Evolutionary conservation across 1,140 invertebrate genomes (phyloP).

Genomic region (Tetranychus urticae): DNA sequence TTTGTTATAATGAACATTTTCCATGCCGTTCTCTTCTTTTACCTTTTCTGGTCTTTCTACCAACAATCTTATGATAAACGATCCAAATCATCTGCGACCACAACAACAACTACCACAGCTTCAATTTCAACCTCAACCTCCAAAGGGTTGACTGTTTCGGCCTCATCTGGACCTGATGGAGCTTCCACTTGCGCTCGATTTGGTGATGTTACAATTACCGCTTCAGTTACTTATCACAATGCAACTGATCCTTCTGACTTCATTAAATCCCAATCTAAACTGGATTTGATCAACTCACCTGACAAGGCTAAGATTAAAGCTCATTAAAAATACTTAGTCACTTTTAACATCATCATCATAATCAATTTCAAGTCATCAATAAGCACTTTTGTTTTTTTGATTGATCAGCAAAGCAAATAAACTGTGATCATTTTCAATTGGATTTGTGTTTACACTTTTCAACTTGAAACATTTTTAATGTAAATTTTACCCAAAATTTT

Average conservation of each 20-base stretch:
- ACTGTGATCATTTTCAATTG: no score
- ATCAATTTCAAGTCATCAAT: no score
- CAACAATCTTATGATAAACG: not conserved
- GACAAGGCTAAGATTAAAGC: no score
- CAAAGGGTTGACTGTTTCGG: not conserved
- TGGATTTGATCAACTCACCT: no score
- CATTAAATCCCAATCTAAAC: not conserved
- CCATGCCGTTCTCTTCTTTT: slow-evolving; percentile 1
- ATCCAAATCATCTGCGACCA: not conserved
- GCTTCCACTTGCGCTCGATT: not conserved
- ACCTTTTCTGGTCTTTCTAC: not conserved
- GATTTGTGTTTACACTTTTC: no score
- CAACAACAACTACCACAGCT: no score
- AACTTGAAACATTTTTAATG: no score
- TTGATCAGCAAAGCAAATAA: no score
- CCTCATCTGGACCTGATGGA: not conserved
- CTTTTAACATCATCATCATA: no score
- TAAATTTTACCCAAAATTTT: no score
- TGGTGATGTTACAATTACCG: not conserved
- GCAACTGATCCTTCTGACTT: not conserved
- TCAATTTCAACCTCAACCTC: not conserved
- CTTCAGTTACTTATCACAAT: not conserved
- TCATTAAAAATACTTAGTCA: no score
- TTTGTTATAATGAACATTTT: slow-evolving; percentile 5
- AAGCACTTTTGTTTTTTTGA: no score